Evolutionary conservation across 2,888 invertebrate genomes (phyloP), one percentile per base, ranked within the genome.

Genomic region (Campaea margaritaria): DNA sequence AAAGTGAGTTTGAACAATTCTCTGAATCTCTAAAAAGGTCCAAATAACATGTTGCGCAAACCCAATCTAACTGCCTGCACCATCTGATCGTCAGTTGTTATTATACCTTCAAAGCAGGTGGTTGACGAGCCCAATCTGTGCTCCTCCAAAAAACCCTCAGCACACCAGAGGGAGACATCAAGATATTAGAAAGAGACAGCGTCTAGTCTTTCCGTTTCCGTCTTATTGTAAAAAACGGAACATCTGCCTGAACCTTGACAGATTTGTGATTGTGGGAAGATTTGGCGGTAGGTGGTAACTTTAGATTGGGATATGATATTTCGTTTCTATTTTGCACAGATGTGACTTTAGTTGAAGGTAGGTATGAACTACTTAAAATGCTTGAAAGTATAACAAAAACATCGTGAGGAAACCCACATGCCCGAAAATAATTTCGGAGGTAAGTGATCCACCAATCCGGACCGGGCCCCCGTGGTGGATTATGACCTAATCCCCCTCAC

Each of bases 141-240:
- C 84, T 70, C 74, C 76, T 42, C 15, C 50, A 72, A 76, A 83
- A 85, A 84, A 84, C 76, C 75, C 74, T 81, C 76, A 79, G 81
- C 84, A 84, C 83, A 73, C 39, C 44, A 7, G 31, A 31, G 10
- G 31, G 49, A 60, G 60, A 54, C 13, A 27, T 46, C 47, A 15
- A 7, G 12, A 36, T n/a, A 16, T 51, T 46, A 79, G 78, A 76
- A 67, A 68, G 84, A 79, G 79, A 81, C 66, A 63, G 67, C 55
- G 55, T 61, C 70, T 70, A 76, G 83, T 86, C 87, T 88, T 90
- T 89, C 91, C 90, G 89, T 86, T 91, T 91, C 91, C 91, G 89
- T 86, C 87, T 86, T 81, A 75, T 87, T 85, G 79, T 83, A 82
- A 88, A 87, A 85, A 89, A 80, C 39, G 34, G 81, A 86, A 81